Conservation (phyloP, 2,797 vertebrate species). For the Columba guinea region DNA sequence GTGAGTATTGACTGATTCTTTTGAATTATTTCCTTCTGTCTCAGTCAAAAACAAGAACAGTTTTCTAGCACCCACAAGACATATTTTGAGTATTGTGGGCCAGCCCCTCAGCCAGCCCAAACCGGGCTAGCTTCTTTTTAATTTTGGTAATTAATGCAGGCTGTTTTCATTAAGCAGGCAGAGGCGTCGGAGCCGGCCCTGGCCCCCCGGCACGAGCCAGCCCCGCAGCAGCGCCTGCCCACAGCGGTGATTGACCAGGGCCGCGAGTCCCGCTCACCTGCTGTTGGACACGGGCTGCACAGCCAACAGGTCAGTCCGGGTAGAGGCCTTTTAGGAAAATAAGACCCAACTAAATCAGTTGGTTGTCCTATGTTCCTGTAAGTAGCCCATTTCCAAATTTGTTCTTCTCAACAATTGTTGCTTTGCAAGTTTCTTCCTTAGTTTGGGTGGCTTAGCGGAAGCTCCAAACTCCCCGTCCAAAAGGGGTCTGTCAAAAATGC, state of each 20-base stretch:
- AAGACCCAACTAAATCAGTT: neutral
- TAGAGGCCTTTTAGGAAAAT: neutral
- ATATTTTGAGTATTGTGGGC: neutral
- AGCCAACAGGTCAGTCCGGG: neutral
- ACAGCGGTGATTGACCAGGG: neutral
- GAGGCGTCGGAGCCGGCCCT: neutral
- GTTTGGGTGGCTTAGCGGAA: neutral
- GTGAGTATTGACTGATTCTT: neutral
- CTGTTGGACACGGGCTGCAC: neutral
- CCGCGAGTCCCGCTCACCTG: neutral
- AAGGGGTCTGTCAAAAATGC: neutral
- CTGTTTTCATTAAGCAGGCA: neutral
- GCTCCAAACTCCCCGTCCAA: neutral
- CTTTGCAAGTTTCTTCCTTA: neutral
- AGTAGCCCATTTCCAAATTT: neutral
- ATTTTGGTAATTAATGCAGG: neutral
- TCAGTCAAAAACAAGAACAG: neutral
- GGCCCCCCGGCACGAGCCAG: neutral
- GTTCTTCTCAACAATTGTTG: neutral
- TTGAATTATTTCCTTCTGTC: neutral
- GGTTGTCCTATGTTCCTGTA: neutral
- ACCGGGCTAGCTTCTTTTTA: neutral
- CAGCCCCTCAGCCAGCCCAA: neutral
- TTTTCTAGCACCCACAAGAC: neutral
- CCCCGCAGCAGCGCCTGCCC: neutral